Base-by-base conservation (phyloP, 1,140 invertebrate species). In the Bombus picipes region DNA sequence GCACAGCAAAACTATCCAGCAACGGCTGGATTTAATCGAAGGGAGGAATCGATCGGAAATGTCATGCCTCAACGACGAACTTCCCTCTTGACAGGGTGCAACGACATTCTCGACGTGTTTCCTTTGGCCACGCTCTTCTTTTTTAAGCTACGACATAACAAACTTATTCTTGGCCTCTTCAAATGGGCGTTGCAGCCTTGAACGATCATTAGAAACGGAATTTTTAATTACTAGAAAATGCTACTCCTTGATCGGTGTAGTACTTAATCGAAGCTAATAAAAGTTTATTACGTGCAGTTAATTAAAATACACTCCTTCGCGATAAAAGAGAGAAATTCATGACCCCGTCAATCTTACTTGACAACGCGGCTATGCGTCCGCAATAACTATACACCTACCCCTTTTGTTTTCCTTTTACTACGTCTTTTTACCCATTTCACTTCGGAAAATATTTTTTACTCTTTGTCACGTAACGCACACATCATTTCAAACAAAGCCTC, bases 11-110 rank as follows among this genome's bases (percentile, higher is more conserved):
- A 43, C 57, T 65, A 47, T 75, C 72, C 22, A 22, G 41, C 66
- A n/a, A 32, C 34, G 43, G 73, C 3, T 65, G 71, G 81, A 75
- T 82, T 75, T 65, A 82, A 74, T 82, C 81, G 71, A 34, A 74
- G n/a, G n/a, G 41, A 6, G 28, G 39, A 28, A 88, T 76, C 53
- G 72, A 88, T 79, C 62, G n/a, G 41, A 76, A 62, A 79, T 41
- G 62, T 37, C 62, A 34, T 39, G 10, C 34, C 37, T 66, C 65
- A 32, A 22, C 28, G 65, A 32, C 5, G 37, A 81, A 81, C 39
- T 72, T 72, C 47, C 15, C 18, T 81, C 25, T 34, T 5, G 5
- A 66, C 41, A 10, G 10, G 37, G 37, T 25, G 18, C 32, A 57
- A 59, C 65, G 78, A n/a, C 73, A 39, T 75, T 66, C 59, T 76